Evolutionary conservation across 1,140 invertebrate species (phyloP).

Genomic region (Sminthurinus signatus): DNA sequence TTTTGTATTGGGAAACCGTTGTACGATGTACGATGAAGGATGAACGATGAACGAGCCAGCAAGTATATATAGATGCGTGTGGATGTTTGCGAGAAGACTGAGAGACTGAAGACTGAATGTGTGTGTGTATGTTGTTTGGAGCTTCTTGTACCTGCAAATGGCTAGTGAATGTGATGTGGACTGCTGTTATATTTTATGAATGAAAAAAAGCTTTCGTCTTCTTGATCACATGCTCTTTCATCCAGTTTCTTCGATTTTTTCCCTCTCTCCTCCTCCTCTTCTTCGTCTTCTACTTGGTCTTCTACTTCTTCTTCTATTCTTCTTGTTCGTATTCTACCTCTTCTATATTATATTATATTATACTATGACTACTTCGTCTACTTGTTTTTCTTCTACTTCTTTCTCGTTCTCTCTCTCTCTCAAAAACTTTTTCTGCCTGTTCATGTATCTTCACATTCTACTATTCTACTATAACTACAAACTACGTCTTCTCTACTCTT

Average conservation of each 20-base stretch:
- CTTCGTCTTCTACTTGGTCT: neutral
- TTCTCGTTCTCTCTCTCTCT: too few species aligned
- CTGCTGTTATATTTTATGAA: conserved; percentile 36
- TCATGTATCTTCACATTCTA: too few species aligned
- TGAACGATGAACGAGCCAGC: conserved; percentile 10
- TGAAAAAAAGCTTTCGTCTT: conserved; percentile 22
- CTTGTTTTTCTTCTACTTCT: too few species aligned
- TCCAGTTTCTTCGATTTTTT: conserved; percentile 30
- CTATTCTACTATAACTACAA: too few species aligned
- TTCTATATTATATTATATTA: too few species aligned
- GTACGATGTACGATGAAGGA: conserved; percentile 5
- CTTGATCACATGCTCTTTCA: conserved; percentile 31
- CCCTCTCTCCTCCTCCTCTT: conserved; percentile 6
- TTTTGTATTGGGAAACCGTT: neutral
- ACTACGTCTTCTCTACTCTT: too few species aligned
- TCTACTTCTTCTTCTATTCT: neutral
- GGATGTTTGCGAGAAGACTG: conserved; percentile 10
- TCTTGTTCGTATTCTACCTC: too few species aligned
- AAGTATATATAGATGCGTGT: too few species aligned
- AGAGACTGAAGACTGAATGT: conserved; percentile 3
- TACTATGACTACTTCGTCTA: too few species aligned
- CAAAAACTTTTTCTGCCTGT: too few species aligned
- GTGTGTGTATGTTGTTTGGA: neutral
- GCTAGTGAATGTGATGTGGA: conserved; percentile 17
- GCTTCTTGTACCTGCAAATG: conserved; percentile 9